phyloP scores from a whole-genome alignment of 2,888 invertebrate species.

The Mesoligia furuncula region DNA sequence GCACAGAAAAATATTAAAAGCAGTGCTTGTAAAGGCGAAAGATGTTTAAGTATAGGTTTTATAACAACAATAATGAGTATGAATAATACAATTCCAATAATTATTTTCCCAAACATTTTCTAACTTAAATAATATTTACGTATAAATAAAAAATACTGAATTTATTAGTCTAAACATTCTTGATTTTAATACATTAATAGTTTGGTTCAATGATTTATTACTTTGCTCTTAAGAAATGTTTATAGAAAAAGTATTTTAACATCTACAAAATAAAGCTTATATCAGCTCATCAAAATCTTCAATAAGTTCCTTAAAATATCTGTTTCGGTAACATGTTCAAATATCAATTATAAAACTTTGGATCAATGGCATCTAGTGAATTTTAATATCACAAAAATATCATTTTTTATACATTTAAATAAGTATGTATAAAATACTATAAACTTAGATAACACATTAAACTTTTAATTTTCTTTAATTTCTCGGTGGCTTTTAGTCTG shows the following conservation, averaged over 20 bases:
- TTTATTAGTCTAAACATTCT: slow-evolving; percentile 30
- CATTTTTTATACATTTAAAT: slow-evolving; percentile 23
- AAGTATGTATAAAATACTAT: slow-evolving; percentile 35
- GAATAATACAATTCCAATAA: slow-evolving; percentile 9
- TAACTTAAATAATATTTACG: slow-evolving; percentile 26
- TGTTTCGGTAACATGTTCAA: slow-evolving; percentile 53
- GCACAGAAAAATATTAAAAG: slow-evolving; percentile 6
- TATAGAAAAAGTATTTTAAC: not conserved
- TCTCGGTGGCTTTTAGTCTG: slow-evolving; percentile 41
- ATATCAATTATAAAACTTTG: slow-evolving; percentile 67
- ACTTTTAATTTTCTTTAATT: slow-evolving; percentile 11
- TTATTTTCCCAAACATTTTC: slow-evolving; percentile 10
- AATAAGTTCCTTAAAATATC: slow-evolving; percentile 37
- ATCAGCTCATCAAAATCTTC: slow-evolving; percentile 9
- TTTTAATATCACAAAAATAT: slow-evolving; percentile 65
- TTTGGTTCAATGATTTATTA: slow-evolving; percentile 4
- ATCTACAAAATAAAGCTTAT: slow-evolving; percentile 22
- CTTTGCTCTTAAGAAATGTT: not conserved
- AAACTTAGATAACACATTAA: slow-evolving; percentile 37
- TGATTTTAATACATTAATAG: slow-evolving; percentile 19
- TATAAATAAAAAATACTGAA: slow-evolving; percentile 56
- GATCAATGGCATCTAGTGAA: slow-evolving; percentile 71
- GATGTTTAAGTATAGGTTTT: not conserved
- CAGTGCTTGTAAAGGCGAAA: not conserved
- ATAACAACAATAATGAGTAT: slow-evolving; percentile 28